phyloP scores from a whole-genome alignment of 2,888 invertebrate genomes.

The Amblyjoppa fuscipennis region DNA sequence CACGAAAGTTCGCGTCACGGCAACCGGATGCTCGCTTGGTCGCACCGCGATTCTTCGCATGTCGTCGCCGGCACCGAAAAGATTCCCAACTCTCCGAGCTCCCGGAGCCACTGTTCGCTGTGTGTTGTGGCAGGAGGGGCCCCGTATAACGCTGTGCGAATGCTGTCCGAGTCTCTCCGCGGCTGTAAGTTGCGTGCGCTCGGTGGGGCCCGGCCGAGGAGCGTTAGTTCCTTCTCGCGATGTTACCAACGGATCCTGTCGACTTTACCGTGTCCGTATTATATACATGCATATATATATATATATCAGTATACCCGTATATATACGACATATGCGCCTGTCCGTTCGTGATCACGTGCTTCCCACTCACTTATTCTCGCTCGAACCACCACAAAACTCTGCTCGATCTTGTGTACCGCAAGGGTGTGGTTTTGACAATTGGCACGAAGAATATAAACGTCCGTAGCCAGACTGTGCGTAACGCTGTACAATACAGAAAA shows the following conservation, averaged over 20 bases:
- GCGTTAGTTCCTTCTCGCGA: neutral
- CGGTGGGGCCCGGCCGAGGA: neutral
- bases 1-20: slow-evolving; percentile 59
- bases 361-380: slow-evolving; percentile 44
- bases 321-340: neutral
- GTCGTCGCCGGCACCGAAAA: slow-evolving; percentile 45
- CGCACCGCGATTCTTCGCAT: slow-evolving; percentile 48
- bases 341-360: slow-evolving; percentile 41
- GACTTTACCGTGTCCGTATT: neutral
- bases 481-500: neutral
- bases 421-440: slow-evolving; percentile 55
- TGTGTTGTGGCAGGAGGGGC: neutral
- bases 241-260: slow-evolving; percentile 39
- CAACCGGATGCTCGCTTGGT: slow-evolving; percentile 66
- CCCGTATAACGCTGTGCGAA: neutral
- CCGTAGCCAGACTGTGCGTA: neutral
- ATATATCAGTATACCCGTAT: neutral
- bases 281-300: neutral
- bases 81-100: neutral
- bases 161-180: neutral
- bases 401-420: slow-evolving; percentile 7
- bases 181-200: neutral
- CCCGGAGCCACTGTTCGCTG: neutral
- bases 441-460: slow-evolving; percentile 12
- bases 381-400: slow-evolving; percentile 38